Evolutionary conservation across 2,888 invertebrate species (phyloP), one percentile per base, ranked within the genome.

Genomic region (Empis stercorea): DNA sequence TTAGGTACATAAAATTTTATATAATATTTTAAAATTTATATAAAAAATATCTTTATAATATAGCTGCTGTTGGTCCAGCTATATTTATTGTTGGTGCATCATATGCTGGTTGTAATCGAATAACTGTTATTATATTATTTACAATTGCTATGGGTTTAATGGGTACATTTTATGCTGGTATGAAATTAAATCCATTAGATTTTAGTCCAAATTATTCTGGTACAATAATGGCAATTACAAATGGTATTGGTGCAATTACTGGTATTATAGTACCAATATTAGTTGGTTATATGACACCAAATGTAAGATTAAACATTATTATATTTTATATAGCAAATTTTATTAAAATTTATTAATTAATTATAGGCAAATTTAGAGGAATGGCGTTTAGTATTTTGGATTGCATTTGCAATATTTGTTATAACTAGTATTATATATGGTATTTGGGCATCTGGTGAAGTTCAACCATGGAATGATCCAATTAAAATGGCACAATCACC

Each of bases 321-420:
- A 14, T 20, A 20, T 20, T 20, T 20, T 20, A 20, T 4, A 20
- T 20, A 4, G 20, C 5, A 3, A 20, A 3, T 20, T 20, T 4
- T 4, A 20, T 20, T 20, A 20, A 20, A 20, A 4, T 20, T 4
- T 20, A 3, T 4, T 5, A 20, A 20, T 20, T 20, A 4, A 4
- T 36, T 20, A 36, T 44, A 79, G 80, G 75, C 79, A 42, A 73
- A 76, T 1, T 57, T 82, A 10, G 63, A 65, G 16, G 78, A 87
- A 70, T 89, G 89, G 89, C 73, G 81, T 17, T 58, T 75, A 0
- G 87, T 88, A 0, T 88, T 88, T 63, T 87, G 87, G 84, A 80
- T 88, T 34, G 79, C 85, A 38, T 73, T 85, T 9, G 79, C 61
- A 0, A 76, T 87, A 4, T 75, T 87, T 50, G 64, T 78, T 1